A percentile compares a stretch with the other conserved stretches of the same genome.
phyloP scores from a whole-genome alignment of 2,888 invertebrate species.

The Ptychoptera contaminata region DNA sequence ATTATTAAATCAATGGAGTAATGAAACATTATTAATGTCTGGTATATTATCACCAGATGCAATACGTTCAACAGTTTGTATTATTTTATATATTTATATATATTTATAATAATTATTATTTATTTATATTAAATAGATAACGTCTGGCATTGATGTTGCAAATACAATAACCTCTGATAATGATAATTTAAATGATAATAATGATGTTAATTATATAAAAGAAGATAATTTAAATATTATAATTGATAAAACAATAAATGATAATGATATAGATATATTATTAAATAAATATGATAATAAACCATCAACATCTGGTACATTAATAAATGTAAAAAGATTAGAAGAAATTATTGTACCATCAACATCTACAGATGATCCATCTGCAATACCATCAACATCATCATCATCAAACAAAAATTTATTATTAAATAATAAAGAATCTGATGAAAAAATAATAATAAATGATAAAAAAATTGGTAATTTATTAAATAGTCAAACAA shows the following conservation, averaged over 20 bases:
- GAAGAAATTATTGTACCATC: no score
- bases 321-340: no score
- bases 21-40: slow-evolving; percentile 64
- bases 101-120: neutral
- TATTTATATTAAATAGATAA: slow-evolving; percentile 27
- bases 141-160: slow-evolving; percentile 64
- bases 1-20: slow-evolving; percentile 77
- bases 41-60: slow-evolving; percentile 74
- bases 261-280: neutral
- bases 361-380: no score
- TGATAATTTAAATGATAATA: slow-evolving; percentile 14
- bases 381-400: slow-evolving; percentile 16
- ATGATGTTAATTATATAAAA: neutral
- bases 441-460: neutral
- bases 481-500: slow-evolving; percentile 45
- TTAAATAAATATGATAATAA: neutral
- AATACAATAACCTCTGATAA: slow-evolving; percentile 39
- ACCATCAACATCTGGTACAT: no score
- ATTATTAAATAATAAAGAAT: slow-evolving; percentile 2
- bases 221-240: no score
- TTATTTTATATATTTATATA: slow-evolving; percentile 1
- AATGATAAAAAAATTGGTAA: slow-evolving; percentile 34
- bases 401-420: slow-evolving; percentile 27
- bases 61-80: slow-evolving; percentile 48
- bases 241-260: neutral